Evolutionary conservation across 2,797 vertebrate species (phyloP).

Genomic region (Pteronotus mesoamericanus): DNA sequence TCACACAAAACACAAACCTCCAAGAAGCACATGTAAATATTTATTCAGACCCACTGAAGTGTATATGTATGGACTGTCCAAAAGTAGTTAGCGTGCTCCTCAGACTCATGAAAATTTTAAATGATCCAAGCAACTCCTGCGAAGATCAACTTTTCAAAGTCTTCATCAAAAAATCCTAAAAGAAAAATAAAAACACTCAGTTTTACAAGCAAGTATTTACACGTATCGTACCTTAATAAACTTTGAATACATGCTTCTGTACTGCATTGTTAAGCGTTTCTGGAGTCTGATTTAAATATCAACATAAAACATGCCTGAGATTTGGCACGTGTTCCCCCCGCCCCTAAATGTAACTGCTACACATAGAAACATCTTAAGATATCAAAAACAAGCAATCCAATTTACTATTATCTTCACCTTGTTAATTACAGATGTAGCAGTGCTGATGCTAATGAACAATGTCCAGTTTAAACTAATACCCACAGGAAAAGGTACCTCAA

Average conservation of each 20-base stretch:
- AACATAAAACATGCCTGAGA: not conserved
- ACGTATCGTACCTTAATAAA: not conserved
- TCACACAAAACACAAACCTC: not conserved
- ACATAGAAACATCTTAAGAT: not conserved
- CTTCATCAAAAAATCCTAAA: conserved; percentile 12
- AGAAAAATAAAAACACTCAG: not conserved
- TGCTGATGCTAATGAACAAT: not conserved
- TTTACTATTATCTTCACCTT: not conserved
- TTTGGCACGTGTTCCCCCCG: not conserved
- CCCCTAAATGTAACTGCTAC: not conserved
- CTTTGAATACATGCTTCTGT: not conserved
- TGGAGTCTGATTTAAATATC: not conserved
- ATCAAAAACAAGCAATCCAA: not conserved
- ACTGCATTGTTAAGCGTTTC: not conserved
- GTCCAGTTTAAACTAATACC: not conserved
- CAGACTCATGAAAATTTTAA: not conserved
- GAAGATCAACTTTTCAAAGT: not conserved
- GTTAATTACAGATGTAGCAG: not conserved
- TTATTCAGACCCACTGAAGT: conserved; percentile 28
- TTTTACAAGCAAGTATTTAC: not conserved
- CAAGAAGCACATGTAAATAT: not conserved
- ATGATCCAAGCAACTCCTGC: not conserved
- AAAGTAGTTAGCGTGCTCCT: not conserved
- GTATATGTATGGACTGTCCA: not conserved
- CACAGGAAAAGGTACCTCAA: not conserved